Evolutionary conservation across 2,113 vertebrate genomes (phyloP), one percentile per base, ranked within the genome.

Genomic region (Bubo bubo): DNA sequence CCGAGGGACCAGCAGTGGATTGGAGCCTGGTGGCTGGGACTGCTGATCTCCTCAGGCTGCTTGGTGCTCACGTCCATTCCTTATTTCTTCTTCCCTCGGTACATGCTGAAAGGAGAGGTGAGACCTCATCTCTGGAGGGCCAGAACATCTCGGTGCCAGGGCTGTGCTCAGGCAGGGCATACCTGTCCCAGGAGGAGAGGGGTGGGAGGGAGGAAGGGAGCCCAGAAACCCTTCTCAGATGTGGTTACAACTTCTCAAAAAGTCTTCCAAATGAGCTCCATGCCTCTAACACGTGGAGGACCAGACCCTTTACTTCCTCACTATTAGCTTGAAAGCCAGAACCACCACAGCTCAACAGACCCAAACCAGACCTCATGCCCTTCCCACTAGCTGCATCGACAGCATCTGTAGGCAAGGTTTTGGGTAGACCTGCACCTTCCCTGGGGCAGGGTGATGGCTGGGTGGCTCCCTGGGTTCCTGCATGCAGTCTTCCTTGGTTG

Each of bases 1-100:
- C 98, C 97, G 0, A 32, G 45, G 14, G 99, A 99, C 93, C 99
- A 99, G 39, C 99, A 99, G 50, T 99, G 99, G 99, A 99, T 99
- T 4, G 99, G 99, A 52, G 99, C 99, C 68, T 99, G 99, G 99
- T 99, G 99, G 99, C 95, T 99, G 87, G 99, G 99, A 41, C 98
- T 99, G 75, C 98, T 99, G 79, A 97, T 99, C 83, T 97, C 98
- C 52, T 97, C 98, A 0, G 98, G 94, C 79, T 98, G 97, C 91
- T 94, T 99, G 95, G 93, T 98, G 37, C 86, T 99, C 88, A 98
- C 98, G 4, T 99, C 99, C 86, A 98, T 99, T 70, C 99, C 99
- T 3, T 99, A 99, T 95, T 99, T 99, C 95, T 99, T 99, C 97
- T 99, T 99, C 89, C 99, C 99, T 68, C 98, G 98, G 64, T 73